These are phyloP conservation scores for Chionomys nivalis DNA, from an alignment of 2,113 vertebrate genomes.

Conservation along the genomic window DNA sequence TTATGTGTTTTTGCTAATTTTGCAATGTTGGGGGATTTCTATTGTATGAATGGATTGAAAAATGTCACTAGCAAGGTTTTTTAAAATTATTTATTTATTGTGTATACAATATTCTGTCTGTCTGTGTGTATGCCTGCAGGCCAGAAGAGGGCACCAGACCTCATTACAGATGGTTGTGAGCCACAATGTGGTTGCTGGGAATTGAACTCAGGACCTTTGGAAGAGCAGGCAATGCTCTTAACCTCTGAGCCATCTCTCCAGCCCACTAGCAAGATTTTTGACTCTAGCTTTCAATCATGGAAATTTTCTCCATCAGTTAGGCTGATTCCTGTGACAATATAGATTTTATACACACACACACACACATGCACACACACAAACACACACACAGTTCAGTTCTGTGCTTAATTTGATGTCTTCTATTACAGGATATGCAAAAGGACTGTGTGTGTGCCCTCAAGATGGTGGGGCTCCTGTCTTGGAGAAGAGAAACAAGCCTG, in stretches of 20 bases:
- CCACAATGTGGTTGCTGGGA: no score
- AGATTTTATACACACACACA: no score
- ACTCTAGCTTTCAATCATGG: not conserved
- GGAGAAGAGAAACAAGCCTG: not conserved
- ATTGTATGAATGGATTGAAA: not conserved
- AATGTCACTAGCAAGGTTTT: not conserved
- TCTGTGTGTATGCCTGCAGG: no score
- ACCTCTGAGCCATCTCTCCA: no score
- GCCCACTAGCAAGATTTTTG: not conserved
- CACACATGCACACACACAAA: no score
- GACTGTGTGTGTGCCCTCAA: not conserved
- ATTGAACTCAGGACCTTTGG: no score
- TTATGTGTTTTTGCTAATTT: not conserved
- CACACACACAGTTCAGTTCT: not conserved
- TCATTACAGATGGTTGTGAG: no score
- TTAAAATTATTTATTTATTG: no score
- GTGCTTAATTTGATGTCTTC: not conserved
- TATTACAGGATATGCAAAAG: conserved; percentile 74
- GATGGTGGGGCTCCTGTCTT: conserved; percentile 56
- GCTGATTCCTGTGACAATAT: accelerated
- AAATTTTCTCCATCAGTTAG: accelerated
- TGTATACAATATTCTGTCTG: no score
- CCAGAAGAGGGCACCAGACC: no score
- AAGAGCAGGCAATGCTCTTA: no score
- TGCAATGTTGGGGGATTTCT: not conserved